Conservation (phyloP, 2,888 invertebrate species). For the Diaperis boleti region DNA sequence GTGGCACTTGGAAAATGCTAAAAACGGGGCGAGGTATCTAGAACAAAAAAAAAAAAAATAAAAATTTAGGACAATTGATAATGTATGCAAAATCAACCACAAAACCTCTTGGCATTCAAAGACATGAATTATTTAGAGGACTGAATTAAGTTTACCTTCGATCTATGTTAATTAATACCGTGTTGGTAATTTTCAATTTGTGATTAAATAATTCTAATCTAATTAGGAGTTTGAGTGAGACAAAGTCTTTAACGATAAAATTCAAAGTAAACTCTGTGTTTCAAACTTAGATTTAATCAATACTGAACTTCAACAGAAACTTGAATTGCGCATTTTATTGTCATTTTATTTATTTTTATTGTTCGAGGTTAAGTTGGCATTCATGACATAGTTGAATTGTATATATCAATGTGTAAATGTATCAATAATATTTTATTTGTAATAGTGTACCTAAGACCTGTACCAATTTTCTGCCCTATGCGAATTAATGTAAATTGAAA, state of each 20-base stretch:
- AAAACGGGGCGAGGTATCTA: constrained; percentile 16
- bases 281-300: background rate
- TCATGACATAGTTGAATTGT: too few relatives aligned
- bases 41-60: constrained; percentile 7
- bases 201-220: too few relatives aligned
- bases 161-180: background rate
- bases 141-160: background rate
- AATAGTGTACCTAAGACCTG: too few relatives aligned
- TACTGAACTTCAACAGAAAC: background rate
- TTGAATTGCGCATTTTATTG: too few relatives aligned
- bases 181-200: background rate
- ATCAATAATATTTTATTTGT: too few relatives aligned
- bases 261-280: constrained; percentile 11
- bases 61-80: background rate
- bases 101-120: background rate
- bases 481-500: too few relatives aligned
- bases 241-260: background rate
- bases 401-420: too few relatives aligned
- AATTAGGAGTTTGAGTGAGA: constrained; percentile 2
- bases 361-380: too few relatives aligned
- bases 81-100: constrained; percentile 12
- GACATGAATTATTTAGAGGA: background rate
- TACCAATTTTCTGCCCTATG: too few relatives aligned
- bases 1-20: constrained; percentile 7
- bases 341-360: too few relatives aligned